A percentile compares a stretch with the other conserved stretches of the same genome.
phyloP scores from a whole-genome alignment of 2,797 vertebrate genomes.

The Silurus aristotelis region DNA sequence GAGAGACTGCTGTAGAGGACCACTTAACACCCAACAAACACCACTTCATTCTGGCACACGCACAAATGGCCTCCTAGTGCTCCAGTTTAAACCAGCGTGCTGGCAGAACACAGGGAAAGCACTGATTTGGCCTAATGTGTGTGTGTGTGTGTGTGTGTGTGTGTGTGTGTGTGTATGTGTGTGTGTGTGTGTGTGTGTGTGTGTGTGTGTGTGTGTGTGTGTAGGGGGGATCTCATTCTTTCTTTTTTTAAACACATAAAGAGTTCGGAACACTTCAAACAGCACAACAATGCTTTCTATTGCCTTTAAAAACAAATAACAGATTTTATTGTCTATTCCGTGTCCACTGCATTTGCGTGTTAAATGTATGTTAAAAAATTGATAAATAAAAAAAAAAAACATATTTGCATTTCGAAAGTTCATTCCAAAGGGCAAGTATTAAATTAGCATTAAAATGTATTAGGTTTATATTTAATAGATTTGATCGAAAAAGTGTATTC shows the following conservation, averaged over 20 bases:
- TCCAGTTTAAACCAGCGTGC: neutral
- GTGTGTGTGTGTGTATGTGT: neutral
- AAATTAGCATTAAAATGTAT: too few species aligned
- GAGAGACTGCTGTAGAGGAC: slow-evolving; percentile 20
- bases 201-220: too few species aligned
- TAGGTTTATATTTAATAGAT: too few species aligned
- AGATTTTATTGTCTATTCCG: too few species aligned
- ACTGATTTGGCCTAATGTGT: neutral
- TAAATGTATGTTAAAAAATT: too few species aligned
- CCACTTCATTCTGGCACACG: slow-evolving; percentile 32
- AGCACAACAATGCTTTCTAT: too few species aligned
- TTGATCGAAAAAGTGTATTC: too few species aligned
- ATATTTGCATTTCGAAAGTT: neutral
- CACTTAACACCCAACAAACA: slow-evolving; percentile 44
- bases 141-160: neutral
- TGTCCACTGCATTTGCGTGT: too few species aligned
- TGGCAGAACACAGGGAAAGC: neutral
- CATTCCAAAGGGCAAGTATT: neutral
- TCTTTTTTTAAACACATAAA: neutral
- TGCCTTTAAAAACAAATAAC: too few species aligned
- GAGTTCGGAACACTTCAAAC: neutral
- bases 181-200: too few species aligned
- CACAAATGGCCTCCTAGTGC: neutral
- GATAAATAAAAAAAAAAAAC: too few species aligned
- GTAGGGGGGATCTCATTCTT: too few species aligned